Evolutionary conservation across 2,113 vertebrate species (phyloP), one percentile per base, ranked within the genome.

Genomic region (Pagrus major): DNA sequence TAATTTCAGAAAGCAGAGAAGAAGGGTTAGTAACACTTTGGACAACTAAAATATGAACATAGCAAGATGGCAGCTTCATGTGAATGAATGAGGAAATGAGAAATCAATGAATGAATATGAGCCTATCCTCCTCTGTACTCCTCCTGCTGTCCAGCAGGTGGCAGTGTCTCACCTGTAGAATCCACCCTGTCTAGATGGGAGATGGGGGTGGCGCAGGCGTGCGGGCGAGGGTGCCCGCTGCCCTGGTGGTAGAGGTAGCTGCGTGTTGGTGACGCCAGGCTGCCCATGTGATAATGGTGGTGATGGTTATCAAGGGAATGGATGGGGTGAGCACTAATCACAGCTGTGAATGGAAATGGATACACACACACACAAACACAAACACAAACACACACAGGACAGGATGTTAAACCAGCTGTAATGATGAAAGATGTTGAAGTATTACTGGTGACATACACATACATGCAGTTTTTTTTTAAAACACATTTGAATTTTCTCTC

Each of bases 301-400:
- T 99, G 97, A 96, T 98, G 97, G 95, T 97, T 98, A 96, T 99
- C 98, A 85, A 99, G 97, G 92, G 98, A 97, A 98, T 99, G 98
- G 97, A 99, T 99, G 97, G 98, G 98, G 95, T 99, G 98, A 95
- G 98, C 98, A 95, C 98, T 99, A 97, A 99, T 96, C 96, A 99
- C 97, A 88, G 98, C 98, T 99, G 98, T 92, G 95, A 85, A 97
- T 96, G 96, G 95, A 96, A 80, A 97, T 96, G 88, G 79, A 92
- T n/a, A 81, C 52, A 90, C 69, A 89, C 23, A 82, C 33, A 85
- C 21, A 64, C 71, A 88, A 1, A 59, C 75, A 85, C 2, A 59
- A 70, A 84, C 65, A 80, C 73, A 93, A 76, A 54, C 55, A 59
- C 33, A 59, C 9, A 59, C 6, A 73, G 54, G 80, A 81, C 25